A percentile compares a stretch with the other conserved stretches of the same genome.
phyloP scores from a whole-genome alignment of 2,888 invertebrate species.

The Ophion ventricosus region DNA sequence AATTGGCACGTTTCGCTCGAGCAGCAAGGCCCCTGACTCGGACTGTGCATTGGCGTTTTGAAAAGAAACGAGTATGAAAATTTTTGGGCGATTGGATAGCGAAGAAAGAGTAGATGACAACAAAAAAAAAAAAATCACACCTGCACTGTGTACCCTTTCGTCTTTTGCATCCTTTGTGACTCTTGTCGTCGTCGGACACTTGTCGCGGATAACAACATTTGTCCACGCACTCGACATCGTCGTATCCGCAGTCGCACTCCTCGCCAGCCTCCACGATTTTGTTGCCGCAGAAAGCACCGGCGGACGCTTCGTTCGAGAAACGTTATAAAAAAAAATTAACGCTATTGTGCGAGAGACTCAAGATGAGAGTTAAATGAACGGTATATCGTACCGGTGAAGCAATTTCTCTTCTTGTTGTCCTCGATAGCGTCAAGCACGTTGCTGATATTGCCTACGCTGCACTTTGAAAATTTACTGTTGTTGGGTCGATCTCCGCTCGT shows the following conservation, averaged over 20 bases:
- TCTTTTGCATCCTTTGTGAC: slow-evolving; percentile 91
- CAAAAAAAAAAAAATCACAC: slow-evolving; percentile 80
- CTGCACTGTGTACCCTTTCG: slow-evolving; percentile 92
- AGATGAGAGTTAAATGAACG: too few relatives aligned
- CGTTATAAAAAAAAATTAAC: too few relatives aligned
- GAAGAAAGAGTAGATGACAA: background rate
- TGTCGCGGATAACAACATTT: slow-evolving; percentile 97
- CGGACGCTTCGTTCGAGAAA: slow-evolving; percentile 85
- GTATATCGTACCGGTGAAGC: slow-evolving; percentile 91
- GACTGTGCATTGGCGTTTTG: slow-evolving; percentile 85
- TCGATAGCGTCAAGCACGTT: slow-evolving; percentile 96
- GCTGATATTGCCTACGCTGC: slow-evolving; percentile 97
- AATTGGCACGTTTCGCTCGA: slow-evolving; percentile 91
- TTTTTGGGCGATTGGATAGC: too few relatives aligned
- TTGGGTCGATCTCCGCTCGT: slow-evolving; percentile 99
- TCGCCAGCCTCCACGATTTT: slow-evolving; percentile 99
- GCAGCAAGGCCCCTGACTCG: slow-evolving; percentile 99
- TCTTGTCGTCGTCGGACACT: slow-evolving; percentile 88
- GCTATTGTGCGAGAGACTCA: too few relatives aligned
- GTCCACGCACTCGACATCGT: slow-evolving; percentile 94
- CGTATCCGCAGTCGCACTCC: slow-evolving; percentile 98
- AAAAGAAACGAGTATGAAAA: background rate
- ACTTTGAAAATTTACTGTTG: slow-evolving; percentile 98
- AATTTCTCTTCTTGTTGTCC: slow-evolving; percentile 95
- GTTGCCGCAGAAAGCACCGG: slow-evolving; percentile 99